These are phyloP conservation scores for Brachirus orientalis DNA, from an alignment of 2,113 vertebrate species.

Conservation along the genomic window DNA sequence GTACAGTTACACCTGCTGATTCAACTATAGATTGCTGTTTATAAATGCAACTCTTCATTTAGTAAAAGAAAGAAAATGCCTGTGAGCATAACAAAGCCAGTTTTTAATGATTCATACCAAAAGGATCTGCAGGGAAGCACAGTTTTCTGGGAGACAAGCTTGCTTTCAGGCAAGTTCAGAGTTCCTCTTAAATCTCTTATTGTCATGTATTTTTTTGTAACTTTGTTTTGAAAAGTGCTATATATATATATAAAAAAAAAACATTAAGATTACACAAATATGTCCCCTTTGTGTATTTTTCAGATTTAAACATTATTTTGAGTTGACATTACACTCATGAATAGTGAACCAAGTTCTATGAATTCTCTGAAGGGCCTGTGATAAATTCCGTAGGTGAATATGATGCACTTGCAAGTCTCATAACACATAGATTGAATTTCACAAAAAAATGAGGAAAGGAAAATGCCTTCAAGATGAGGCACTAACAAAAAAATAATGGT, in stretches of 20 bases:
- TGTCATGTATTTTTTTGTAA: not conserved
- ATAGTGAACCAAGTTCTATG: not conserved
- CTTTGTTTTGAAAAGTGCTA: not conserved
- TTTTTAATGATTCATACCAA: not conserved
- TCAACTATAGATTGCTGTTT: no score
- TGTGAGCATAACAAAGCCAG: not conserved
- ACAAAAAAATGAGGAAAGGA: not conserved
- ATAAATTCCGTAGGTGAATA: not conserved
- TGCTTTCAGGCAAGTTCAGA: not conserved
- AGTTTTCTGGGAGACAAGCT: not conserved
- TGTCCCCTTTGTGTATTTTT: not conserved
- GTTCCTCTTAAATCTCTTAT: not conserved
- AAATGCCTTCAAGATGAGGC: not conserved
- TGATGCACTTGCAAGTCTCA: not conserved
- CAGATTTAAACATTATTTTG: not conserved
- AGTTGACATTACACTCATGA: not conserved
- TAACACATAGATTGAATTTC: constrained; percentile 4
- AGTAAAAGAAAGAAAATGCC: no score
- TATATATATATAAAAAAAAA: not conserved
- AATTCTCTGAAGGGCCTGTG: not conserved
- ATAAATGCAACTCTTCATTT: no score
- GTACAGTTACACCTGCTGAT: no score
- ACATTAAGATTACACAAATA: not conserved
- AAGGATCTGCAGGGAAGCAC: not conserved
- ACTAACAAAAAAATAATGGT: not conserved